phyloP scores from a whole-genome alignment of 2,113 vertebrate species.

The Cyprinus carpio region DNA sequence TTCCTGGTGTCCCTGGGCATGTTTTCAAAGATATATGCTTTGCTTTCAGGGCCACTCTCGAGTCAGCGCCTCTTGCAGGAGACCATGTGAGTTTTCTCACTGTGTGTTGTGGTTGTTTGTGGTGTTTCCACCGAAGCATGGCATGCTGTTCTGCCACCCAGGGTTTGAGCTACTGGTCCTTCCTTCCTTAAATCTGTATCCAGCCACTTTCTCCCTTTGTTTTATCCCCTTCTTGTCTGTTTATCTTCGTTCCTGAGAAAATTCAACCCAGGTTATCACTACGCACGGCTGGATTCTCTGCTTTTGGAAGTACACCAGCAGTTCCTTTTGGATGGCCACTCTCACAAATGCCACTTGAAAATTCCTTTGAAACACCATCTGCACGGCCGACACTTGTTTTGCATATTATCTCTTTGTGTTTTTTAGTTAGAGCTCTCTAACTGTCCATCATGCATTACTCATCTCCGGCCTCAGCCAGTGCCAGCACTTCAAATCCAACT shows the following conservation, averaged over 20 bases:
- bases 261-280: slow-evolving; percentile 8
- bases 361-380: slow-evolving; percentile 21
- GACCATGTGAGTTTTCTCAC: slow-evolving; percentile 81
- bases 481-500: slow-evolving; percentile 14
- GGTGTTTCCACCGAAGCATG: slow-evolving; percentile 83
- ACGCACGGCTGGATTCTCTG: not conserved
- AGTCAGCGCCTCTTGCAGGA: slow-evolving; percentile 79
- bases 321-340: not conserved
- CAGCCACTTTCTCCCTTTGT: not conserved
- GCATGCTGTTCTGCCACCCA: slow-evolving; percentile 68
- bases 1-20: not conserved
- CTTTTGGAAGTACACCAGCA: slow-evolving; percentile 3
- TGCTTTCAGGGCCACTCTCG: slow-evolving; percentile 82
- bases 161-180: slow-evolving; percentile 28
- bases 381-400: slow-evolving; percentile 8
- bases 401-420: slow-evolving; percentile 30
- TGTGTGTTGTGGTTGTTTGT: slow-evolving; percentile 68
- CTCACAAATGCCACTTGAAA: slow-evolving; percentile 28
- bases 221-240: not conserved
- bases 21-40: slow-evolving; percentile 77
- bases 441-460: slow-evolving; percentile 36
- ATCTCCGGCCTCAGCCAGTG: slow-evolving; percentile 7
- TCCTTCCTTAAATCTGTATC: not conserved
- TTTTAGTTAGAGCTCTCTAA: slow-evolving; percentile 34
- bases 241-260: not conserved